phyloP scores from a whole-genome alignment of 1,140 invertebrate species.

The Megalopta genalis region DNA sequence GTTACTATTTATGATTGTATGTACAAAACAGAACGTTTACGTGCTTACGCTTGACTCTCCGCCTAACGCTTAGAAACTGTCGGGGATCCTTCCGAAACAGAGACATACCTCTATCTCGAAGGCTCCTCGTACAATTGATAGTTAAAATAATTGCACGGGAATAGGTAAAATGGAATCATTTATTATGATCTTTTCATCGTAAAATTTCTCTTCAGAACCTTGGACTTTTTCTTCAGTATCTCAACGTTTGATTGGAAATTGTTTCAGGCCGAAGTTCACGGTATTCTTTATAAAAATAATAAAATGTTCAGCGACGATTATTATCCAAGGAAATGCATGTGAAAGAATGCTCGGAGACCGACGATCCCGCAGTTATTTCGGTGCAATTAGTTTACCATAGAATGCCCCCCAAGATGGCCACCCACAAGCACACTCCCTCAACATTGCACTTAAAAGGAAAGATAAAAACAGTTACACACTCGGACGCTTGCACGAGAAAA shows the following conservation, averaged over 20 bases:
- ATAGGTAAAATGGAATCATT: background rate
- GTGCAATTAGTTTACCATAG: constrained; percentile 4
- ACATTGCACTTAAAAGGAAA: constrained; percentile 24
- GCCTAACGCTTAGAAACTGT: background rate
- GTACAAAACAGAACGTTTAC: constrained; percentile 37
- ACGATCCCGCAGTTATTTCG: background rate
- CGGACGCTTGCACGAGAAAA: constrained; percentile 21
- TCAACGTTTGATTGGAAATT: too few species aligned
- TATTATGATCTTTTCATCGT: too few species aligned
- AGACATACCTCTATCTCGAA: background rate
- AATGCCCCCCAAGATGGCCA: background rate
- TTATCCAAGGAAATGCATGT: too few species aligned
- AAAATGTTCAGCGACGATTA: too few species aligned
- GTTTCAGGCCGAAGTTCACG: too few species aligned
- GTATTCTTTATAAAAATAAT: too few species aligned
- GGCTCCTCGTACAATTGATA: background rate
- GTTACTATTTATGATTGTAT: constrained; percentile 23
- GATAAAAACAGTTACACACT: constrained; percentile 1
- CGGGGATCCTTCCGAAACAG: background rate
- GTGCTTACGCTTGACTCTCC: constrained; percentile 8
- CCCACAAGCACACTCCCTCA: background rate
- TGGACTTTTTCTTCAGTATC: too few species aligned
- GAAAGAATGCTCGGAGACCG: too few species aligned
- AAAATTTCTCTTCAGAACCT: too few species aligned
- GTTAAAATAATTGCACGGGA: constrained; percentile 6